Evolutionary conservation across 2,113 vertebrate genomes (phyloP).

Genomic region (Recurvirostra avosetta): DNA sequence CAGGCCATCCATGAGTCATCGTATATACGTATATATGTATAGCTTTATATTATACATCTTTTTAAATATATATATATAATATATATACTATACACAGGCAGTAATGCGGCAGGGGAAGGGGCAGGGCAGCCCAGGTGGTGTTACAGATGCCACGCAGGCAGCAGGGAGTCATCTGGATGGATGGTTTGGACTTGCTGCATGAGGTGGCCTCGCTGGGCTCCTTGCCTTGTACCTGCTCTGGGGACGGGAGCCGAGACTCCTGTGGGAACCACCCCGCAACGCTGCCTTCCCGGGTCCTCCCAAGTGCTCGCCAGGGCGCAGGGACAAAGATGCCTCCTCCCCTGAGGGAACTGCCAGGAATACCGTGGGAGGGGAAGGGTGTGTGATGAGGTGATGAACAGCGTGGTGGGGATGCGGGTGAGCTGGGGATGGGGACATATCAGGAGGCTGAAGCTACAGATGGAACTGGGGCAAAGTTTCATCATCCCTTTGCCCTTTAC

Average conservation of each 20-base stretch:
- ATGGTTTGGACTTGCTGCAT: not conserved
- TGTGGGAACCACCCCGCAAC: not conserved
- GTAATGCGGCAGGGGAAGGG: slow-evolving; percentile 54
- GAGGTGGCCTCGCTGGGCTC: not conserved
- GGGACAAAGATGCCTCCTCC: not conserved
- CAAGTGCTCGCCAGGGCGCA: not conserved
- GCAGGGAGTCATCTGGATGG: slow-evolving; percentile 2
- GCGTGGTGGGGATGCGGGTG: not conserved
- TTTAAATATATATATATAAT: slow-evolving; percentile 78
- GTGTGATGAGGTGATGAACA: not conserved
- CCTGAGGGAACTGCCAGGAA: slow-evolving; percentile 2
- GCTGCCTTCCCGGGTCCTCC: not conserved
- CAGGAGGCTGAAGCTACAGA: not conserved
- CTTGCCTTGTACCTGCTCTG: not conserved
- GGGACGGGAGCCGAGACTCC: not conserved
- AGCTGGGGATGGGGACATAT: not conserved
- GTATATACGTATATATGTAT: slow-evolving; percentile 65
- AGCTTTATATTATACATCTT: slow-evolving; percentile 81
- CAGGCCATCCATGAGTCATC: slow-evolving; percentile 65
- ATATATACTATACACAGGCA: slow-evolving; percentile 82
- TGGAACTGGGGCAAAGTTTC: not conserved
- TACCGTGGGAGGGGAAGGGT: not conserved
- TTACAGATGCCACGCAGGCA: slow-evolving; percentile 9
- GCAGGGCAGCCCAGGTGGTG: slow-evolving; percentile 4
- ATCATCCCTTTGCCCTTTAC: not conserved